Conservation (phyloP, 2,113 vertebrate genomes). For the Oryzias celebensis region DNA sequence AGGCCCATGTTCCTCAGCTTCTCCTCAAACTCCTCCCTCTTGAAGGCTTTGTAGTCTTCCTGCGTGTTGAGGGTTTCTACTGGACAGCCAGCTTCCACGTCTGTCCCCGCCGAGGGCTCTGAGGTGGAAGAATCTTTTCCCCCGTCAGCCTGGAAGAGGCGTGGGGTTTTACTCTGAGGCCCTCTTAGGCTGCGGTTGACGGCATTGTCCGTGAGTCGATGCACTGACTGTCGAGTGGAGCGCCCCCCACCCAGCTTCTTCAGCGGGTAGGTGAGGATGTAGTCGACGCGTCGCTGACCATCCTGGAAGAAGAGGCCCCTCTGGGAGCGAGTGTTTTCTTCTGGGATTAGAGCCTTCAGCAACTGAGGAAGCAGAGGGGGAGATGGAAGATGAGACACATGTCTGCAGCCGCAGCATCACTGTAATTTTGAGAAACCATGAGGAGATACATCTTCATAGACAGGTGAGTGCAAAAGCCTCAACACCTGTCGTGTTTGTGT, state of each 20-base stretch:
- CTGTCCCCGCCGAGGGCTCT: conserved; percentile 30
- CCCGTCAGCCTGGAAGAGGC: not conserved
- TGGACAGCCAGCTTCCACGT: conserved; percentile 28
- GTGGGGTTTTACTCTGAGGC: conserved; percentile 6
- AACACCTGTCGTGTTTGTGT: too few species aligned
- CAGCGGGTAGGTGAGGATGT: conserved; percentile 89
- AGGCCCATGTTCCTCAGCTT: conserved; percentile 91
- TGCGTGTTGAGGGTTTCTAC: conserved; percentile 79
- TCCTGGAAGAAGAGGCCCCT: conserved; percentile 92
- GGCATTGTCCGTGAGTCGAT: conserved; percentile 70
- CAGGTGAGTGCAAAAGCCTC: too few species aligned
- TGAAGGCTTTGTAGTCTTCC: conserved; percentile 86
- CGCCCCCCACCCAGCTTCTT: conserved; percentile 80
- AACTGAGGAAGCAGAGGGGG: conserved; percentile 70
- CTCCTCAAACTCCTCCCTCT: conserved; percentile 88
- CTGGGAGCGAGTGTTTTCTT: conserved; percentile 83
- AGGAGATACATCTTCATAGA: too few species aligned
- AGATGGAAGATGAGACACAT: not conserved
- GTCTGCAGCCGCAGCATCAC: too few species aligned
- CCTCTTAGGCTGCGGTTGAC: conserved; percentile 64
- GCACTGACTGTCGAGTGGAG: conserved; percentile 60
- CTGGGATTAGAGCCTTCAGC: conserved; percentile 84
- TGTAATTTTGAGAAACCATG: too few species aligned
- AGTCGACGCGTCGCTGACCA: conserved; percentile 91
- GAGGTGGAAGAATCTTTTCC: conserved; percentile 10